These are phyloP conservation scores for Melanotaenia nigrans DNA, from an alignment of 2,797 vertebrate genomes.

Conservation along the genomic window DNA sequence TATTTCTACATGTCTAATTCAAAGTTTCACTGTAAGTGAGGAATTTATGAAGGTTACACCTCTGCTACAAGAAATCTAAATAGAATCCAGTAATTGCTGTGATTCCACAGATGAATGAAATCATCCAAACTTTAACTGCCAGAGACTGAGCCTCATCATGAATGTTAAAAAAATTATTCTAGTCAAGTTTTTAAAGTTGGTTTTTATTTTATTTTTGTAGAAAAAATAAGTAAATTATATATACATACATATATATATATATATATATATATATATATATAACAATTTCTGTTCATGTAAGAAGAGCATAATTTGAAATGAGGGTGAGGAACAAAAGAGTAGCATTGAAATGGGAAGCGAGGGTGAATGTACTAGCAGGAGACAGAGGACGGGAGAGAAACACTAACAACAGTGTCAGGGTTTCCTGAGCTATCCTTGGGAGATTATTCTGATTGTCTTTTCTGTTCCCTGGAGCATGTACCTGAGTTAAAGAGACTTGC, in stretches of 20 bases:
- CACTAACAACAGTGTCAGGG: conserved; percentile 34
- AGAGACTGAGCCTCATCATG: not conserved
- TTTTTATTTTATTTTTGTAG: not conserved
- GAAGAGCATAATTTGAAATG: not conserved
- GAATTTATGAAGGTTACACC: not conserved
- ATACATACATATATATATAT: too few species aligned
- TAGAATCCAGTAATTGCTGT: not conserved
- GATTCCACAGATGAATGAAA: not conserved
- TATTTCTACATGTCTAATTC: not conserved
- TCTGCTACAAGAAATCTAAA: too few species aligned
- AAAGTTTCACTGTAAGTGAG: not conserved
- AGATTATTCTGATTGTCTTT: conserved; percentile 69
- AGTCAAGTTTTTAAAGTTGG: not conserved
- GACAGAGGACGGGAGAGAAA: conserved; percentile 10
- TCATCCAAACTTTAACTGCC: not conserved
- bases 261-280: not conserved
- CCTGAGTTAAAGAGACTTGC: conserved; percentile 69
- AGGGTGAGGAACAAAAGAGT: not conserved
- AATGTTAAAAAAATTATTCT: not conserved
- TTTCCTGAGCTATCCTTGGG: conserved; percentile 42
- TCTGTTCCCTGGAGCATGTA: conserved; percentile 71
- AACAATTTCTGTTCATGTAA: not conserved
- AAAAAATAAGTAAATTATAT: not conserved
- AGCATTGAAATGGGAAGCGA: not conserved
- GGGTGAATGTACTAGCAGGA: not conserved